Evolutionary conservation across 2,797 vertebrate species (phyloP), one percentile per base, ranked within the genome.

Genomic region (Parambassis ranga): DNA sequence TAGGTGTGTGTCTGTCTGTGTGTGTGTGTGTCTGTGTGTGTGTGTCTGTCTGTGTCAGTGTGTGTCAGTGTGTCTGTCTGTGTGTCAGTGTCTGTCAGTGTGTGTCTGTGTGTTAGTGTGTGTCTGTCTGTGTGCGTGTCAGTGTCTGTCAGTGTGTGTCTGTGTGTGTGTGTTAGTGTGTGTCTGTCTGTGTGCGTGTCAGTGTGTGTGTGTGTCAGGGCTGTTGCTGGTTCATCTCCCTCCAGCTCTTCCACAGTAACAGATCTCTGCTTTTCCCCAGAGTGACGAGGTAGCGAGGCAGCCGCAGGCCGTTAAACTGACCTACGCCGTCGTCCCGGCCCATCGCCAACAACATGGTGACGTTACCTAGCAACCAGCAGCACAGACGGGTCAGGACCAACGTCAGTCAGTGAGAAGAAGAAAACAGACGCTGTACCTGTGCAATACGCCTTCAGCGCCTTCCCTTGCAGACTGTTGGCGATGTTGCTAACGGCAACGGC

Each of bases 291-390:
- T 87, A 90, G 1, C 85, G 91, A 1, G 95, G 95, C 30, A 96
- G 75, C 0, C 87, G 88, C 51, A 52, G 68, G 5, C 94, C 95
- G 0, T 86, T 94, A 44, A 95, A 90, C 83, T 98, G 96, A 0
- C 96, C 96, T 5, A 96, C 94, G 0, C 96, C 96, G 2, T 94
- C 93, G 1, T 96, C 84, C 22, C 52, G 90, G 9, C 96, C 96
- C 94, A 97, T 92, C 32, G 96, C 94, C 64, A 98, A 75, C 72
- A 97, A 67, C 93, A 97, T 96, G 1, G 93, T 92, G 48, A 96
- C 69, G 0, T 90, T 91, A 26, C 96, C 96, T 98, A 72, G 61
- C 41, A 76, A 73, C 37, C 47, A 26, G 16, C n/a, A n/a, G n/a
- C n/a, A n/a, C n/a, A n/a, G n/a, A n/a, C n/a, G n/a, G n/a, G n/a